Percentiles rank a stretch among this genome's conserved stretches.
Conservation (phyloP, 2,797 vertebrate species). For the Harpagifer antarcticus region DNA sequence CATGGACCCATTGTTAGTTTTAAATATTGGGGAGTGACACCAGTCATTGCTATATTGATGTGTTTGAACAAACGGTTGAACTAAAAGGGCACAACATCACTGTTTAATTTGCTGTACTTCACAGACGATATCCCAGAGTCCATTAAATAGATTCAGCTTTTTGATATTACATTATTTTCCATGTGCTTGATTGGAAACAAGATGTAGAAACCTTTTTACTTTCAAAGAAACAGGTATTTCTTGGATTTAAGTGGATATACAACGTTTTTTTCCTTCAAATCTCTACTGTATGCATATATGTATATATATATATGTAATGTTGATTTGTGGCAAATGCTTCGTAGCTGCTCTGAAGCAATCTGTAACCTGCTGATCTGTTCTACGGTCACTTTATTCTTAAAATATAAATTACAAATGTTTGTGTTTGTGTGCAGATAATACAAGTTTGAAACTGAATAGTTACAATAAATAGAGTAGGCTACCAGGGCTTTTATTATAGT, state of each 20-base stretch:
- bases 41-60: constrained; percentile 10
- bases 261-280: not conserved
- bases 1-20: not conserved
- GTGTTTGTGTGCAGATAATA: not conserved
- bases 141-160: not conserved
- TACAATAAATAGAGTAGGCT: not conserved
- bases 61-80: constrained; percentile 12
- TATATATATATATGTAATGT: constrained; percentile 8
- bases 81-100: constrained; percentile 13
- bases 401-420: not conserved
- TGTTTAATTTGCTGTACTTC: constrained; percentile 21
- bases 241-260: not conserved
- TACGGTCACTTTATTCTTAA: not conserved
- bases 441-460: not conserved
- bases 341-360: not conserved
- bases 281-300: too few relatives aligned
- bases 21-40: constrained; percentile 7
- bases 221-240: not conserved
- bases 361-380: not conserved
- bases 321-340: constrained; percentile 24
- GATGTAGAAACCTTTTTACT: not conserved
- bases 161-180: not conserved
- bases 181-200: not conserved
- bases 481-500: not conserved
- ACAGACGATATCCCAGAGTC: constrained; percentile 15